Evolutionary conservation across 2,113 vertebrate species (phyloP).

Genomic region (Centropus unirufus): DNA sequence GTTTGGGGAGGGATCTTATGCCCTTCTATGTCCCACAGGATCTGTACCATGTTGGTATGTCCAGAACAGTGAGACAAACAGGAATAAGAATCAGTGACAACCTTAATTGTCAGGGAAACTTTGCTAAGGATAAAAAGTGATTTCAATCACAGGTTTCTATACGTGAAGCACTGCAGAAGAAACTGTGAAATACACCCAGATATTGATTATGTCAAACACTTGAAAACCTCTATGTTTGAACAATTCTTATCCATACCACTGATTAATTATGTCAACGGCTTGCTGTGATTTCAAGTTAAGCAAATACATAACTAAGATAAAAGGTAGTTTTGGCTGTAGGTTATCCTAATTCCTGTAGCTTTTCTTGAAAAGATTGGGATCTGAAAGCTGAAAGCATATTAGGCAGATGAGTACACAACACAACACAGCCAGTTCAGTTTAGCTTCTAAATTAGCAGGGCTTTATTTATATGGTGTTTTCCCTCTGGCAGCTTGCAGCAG

Average conservation of each 20-base stretch:
- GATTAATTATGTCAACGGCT: neutral
- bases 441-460: neutral
- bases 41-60: neutral
- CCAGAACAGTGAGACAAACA: neutral
- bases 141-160: neutral
- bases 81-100: neutral
- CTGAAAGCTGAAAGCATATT: neutral
- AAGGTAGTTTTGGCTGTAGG: neutral
- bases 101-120: neutral
- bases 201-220: neutral
- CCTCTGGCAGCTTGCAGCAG: neutral
- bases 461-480: neutral
- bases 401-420: neutral
- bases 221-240: neutral
- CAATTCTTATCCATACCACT: neutral
- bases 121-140: neutral
- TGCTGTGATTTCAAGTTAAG: neutral
- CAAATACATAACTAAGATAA: neutral
- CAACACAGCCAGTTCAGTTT: neutral
- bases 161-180: neutral
- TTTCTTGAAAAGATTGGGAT: neutral
- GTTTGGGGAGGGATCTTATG: rapidly evolving
- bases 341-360: neutral
- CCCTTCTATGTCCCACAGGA: neutral
- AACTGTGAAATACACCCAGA: neutral